These are phyloP conservation scores for Hirtodrosophila trivittata DNA, from an alignment of 2,888 invertebrate genomes.

Conservation along the genomic window DNA sequence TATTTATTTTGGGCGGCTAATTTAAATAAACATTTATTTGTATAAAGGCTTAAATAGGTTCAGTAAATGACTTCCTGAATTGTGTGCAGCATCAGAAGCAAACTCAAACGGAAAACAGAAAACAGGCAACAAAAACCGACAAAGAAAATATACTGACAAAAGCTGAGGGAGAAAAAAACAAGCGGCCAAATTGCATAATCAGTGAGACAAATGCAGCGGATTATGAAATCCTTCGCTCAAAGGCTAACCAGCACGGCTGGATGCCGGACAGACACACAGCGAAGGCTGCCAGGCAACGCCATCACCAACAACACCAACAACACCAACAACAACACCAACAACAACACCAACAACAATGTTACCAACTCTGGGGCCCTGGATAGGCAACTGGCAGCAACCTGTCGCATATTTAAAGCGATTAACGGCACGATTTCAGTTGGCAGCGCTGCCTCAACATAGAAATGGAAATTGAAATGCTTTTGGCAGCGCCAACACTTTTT, in stretches of 20 bases:
- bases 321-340: constrained; percentile 34
- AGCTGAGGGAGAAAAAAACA: constrained; percentile 18
- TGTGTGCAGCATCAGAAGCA: constrained; percentile 37
- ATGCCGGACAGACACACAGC: constrained; percentile 29
- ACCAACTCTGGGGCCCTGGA: constrained; percentile 30
- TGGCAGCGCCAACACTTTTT: constrained; percentile 73
- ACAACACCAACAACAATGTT: constrained; percentile 23
- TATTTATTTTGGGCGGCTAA: constrained; percentile 65
- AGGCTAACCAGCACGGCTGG: constrained; percentile 49
- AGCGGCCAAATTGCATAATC: constrained; percentile 66
- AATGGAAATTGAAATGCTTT: constrained; percentile 78
- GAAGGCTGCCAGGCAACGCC: constrained; percentile 37
- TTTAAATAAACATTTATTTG: constrained; percentile 80
- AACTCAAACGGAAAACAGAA: neutral
- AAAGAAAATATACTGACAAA: constrained; percentile 9
- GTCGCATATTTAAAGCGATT: constrained; percentile 76
- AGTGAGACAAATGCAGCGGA: constrained; percentile 68
- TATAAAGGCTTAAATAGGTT: constrained; percentile 66
- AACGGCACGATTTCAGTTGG: constrained; percentile 71
- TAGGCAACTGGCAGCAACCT: constrained; percentile 64
- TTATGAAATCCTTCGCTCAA: constrained; percentile 76
- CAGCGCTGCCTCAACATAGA: constrained; percentile 53
- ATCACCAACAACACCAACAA: constrained; percentile 15
- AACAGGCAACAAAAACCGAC: constrained; percentile 5
- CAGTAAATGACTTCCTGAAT: constrained; percentile 78